Conservation (phyloP, 2,797 vertebrate genomes). For the Siniperca scherzeri region DNA sequence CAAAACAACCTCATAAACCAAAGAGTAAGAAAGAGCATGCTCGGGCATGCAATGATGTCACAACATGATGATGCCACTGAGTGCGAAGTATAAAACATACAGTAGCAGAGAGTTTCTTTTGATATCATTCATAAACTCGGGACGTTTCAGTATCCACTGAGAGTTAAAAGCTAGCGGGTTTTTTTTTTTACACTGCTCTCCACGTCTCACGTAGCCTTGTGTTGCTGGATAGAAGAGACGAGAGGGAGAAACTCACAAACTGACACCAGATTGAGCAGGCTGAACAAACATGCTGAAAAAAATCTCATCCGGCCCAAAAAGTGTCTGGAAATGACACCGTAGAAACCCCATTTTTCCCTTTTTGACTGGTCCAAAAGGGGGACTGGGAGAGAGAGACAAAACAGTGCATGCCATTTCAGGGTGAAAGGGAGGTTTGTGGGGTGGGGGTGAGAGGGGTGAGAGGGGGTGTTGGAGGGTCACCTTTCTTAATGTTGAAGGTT, state of each 20-base stretch:
- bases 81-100: constrained; percentile 90
- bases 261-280: constrained; percentile 88
- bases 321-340: constrained; percentile 80
- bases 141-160: constrained; percentile 83
- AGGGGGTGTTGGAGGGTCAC: constrained; percentile 35
- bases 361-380: constrained; percentile 68
- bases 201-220: constrained; percentile 81
- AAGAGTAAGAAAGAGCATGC: constrained; percentile 91
- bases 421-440: constrained; percentile 25
- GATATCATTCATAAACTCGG: constrained; percentile 87
- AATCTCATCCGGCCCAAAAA: constrained; percentile 81
- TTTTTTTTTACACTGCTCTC: constrained; percentile 85
- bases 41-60: constrained; percentile 90
- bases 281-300: constrained; percentile 88
- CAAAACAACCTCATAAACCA: constrained; percentile 90
- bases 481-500: constrained; percentile 55
- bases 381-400: constrained; percentile 73
- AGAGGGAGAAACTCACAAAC: constrained; percentile 84
- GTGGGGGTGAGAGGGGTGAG: background rate
- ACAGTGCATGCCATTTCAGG: constrained; percentile 85
- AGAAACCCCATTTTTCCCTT: constrained; percentile 72
- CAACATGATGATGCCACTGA: constrained; percentile 89
- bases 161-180: constrained; percentile 85
- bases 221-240: constrained; percentile 82
- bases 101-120: constrained; percentile 84